phyloP scores from a whole-genome alignment of 1,140 invertebrate species.

The Halyomorpha halys region DNA sequence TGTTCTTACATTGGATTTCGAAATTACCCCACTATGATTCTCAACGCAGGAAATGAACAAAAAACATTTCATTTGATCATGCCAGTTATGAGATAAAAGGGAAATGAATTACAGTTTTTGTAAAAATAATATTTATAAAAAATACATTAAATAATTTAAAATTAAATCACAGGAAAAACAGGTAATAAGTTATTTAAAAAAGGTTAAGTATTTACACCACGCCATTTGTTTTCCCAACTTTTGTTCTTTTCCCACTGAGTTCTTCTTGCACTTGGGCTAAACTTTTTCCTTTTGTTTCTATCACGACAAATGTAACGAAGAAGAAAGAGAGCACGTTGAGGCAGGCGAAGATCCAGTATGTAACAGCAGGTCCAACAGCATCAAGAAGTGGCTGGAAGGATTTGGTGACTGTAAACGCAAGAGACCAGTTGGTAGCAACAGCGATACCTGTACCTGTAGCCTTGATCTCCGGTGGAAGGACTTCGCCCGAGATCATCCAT shows the following conservation, averaged over 20 bases:
- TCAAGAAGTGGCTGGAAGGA: slow-evolving; percentile 51
- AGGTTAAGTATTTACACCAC: too few species aligned
- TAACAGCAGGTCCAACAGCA: slow-evolving; percentile 53
- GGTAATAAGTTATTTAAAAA: too few species aligned
- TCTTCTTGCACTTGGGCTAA: slow-evolving; percentile 70
- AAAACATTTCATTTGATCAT: too few species aligned
- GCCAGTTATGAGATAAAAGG: too few species aligned
- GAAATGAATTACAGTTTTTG: too few species aligned
- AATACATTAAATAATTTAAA: too few species aligned
- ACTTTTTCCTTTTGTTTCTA: slow-evolving; percentile 85
- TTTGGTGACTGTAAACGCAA: slow-evolving; percentile 74
- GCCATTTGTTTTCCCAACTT: too few species aligned
- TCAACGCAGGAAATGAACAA: too few species aligned
- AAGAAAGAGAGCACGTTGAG: slow-evolving; percentile 60
- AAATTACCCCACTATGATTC: too few species aligned
- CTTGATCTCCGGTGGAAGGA: slow-evolving; percentile 65
- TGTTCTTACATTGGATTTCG: too few species aligned
- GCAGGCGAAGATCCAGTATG: slow-evolving; percentile 74
- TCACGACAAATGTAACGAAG: slow-evolving; percentile 66
- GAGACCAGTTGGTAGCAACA: slow-evolving; percentile 68
- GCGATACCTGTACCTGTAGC: slow-evolving; percentile 63
- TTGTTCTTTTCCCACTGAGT: slow-evolving; percentile 33
- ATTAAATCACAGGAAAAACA: too few species aligned
- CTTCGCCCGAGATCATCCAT: slow-evolving; percentile 71
- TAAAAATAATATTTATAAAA: too few species aligned